Evolutionary conservation across 2,888 invertebrate species (phyloP), one percentile per base, ranked within the genome.

Genomic region (Meghimatium bilineatum): DNA sequence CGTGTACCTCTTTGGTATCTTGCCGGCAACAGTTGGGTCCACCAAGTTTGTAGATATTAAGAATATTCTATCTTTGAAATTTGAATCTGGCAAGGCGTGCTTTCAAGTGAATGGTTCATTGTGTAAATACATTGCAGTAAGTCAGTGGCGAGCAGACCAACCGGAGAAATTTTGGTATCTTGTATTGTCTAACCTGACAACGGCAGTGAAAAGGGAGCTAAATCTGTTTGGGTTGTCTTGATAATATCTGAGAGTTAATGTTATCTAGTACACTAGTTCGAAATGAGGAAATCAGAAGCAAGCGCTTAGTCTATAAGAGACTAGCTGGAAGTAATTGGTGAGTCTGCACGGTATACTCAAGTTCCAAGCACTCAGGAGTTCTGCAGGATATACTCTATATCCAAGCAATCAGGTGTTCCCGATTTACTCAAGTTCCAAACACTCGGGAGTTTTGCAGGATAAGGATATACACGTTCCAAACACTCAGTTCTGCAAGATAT

Each of bases 1-100:
- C 85, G 92, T 93, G 26, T 93, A 92, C 83, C 84, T 92, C n/a
- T 92, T 90, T 71, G 93, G 93, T 10, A 82, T 93, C n/a, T 87
- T 93, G 36, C 89, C 91, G 0, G 84, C 87, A 38, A 91, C 91
- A 75, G 88, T 91, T 23, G 88, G 89, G 0, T 84, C 88, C 20
- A 87, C 91, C 12, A 87, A 83, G 6, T 90, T 88, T 83, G 83
- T 87, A 36, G 85, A 88, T 67, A 80, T 98, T 87, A 95, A 97
- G 12, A 97, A 97, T 94, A 98, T 98, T 93, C 97, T 98, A 85
- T 97, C 97, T 14, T 94, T 98, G 77, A 44, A 29, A 5, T 69
- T 69, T n/a, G 32, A 52, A 5, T 29, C 26, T 26, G 83, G 77
- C 20, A 78, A 77, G 14, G 52, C 26, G 1, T 83, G 83, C 32